A percentile compares a stretch with the other conserved stretches of the same genome.
Evolutionary conservation across 2,888 invertebrate species (phyloP).

Genomic region (Leucoma salicis): DNA sequence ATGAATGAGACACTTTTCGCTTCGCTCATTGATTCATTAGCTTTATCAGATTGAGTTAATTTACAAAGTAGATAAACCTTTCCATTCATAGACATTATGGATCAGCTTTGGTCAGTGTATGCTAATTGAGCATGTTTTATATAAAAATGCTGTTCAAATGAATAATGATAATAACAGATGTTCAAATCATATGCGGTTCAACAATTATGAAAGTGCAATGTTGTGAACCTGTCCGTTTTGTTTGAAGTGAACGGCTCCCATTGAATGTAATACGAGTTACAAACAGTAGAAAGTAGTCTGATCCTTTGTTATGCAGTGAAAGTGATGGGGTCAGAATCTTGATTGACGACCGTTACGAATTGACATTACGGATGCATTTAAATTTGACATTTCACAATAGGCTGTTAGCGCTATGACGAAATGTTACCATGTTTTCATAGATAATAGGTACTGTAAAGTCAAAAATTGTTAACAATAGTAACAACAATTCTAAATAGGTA

Average conservation of each 20-base stretch:
- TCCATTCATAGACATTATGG: no score
- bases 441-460: no score
- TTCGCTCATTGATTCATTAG: no score
- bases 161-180: no score
- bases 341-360: constrained; percentile 47
- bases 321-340: constrained; percentile 49
- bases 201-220: constrained; percentile 38
- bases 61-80: no score
- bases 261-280: constrained; percentile 53
- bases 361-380: constrained; percentile 41
- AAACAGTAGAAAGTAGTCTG: constrained; percentile 54
- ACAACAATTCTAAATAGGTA: no score
- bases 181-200: constrained; percentile 23
- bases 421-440: constrained; percentile 6
- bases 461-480: no score
- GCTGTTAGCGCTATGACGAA: constrained; percentile 27
- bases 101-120: no score
- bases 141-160: no score
- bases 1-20: no score
- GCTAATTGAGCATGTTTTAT: no score
- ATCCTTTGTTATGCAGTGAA: constrained; percentile 67
- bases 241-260: constrained; percentile 30
- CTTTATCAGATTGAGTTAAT: no score
- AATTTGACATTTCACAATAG: constrained; percentile 39
- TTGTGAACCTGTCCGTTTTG: constrained; percentile 12